Evolutionary conservation across 2,797 vertebrate genomes (phyloP), one percentile per base, ranked within the genome.

Genomic region (Platalea minor): DNA sequence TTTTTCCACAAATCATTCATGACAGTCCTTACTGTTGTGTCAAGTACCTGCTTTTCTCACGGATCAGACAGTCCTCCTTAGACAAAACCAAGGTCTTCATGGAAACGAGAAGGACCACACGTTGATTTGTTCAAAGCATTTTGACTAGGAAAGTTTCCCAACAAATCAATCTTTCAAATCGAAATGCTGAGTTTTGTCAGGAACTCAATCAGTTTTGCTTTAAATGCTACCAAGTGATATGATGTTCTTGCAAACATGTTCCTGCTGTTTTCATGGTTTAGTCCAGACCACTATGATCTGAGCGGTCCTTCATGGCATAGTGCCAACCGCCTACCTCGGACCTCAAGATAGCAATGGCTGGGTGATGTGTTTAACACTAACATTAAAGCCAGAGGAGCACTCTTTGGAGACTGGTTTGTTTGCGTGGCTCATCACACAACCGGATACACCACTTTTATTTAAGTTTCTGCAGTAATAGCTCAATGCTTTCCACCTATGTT

Each of bases 241-340:
- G 28, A 7, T 26, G 2, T 7, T 83, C 59, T 39, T 70, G 26
- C 56, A 14, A 10, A 39, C 1, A 2, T 0, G 0, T 51, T 48
- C 1, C 0, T 53, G 12, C 16, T 18, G 8, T 41, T 64, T 28
- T 24, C 45, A 13, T 4, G 25, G 69, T 19, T 63, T 60, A 29
- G 35, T 23, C 48, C 79, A 91, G 59, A 33, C 23, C 60, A n/a
- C 18, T 8, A 17, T 3, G 43, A 80, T 51, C 51, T 31, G 37
- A 88, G 50, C 2, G 3, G 39, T 24, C 28, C 41, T 57, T 29
- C 0, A 0, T 21, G 20, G 25, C 35, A 54, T 0, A 23, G 43
- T 14, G 6, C 37, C 56, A 78, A 13, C 11, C 1, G 5, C 7
- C 3, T 3, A 48, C 17, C 54, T 18, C 23, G 14, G 33, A 25